These are phyloP conservation scores for Caretta caretta DNA, from an alignment of 2,113 vertebrate species.

Conservation along the genomic window DNA sequence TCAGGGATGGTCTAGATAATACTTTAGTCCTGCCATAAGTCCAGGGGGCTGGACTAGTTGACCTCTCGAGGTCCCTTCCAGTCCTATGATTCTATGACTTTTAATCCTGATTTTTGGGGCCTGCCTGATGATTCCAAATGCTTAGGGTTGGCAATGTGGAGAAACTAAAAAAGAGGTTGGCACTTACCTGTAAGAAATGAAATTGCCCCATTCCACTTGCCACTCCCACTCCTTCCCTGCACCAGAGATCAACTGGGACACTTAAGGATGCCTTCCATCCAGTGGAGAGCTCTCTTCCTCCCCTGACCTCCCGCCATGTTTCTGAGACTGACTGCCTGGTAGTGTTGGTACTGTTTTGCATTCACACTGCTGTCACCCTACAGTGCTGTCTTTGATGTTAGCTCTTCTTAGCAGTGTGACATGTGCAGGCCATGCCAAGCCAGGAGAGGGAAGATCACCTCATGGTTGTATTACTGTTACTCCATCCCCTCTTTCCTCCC, in stretches of 20 bases:
- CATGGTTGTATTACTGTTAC: background rate
- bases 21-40: no score
- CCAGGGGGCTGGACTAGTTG: no score
- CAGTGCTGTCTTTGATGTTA: background rate
- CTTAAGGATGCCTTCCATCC: background rate
- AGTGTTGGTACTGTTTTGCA: background rate
- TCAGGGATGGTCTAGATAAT: no score
- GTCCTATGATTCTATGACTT: background rate
- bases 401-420: background rate
- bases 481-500: background rate
- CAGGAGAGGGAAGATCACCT: background rate
- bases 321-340: rapidly evolving
- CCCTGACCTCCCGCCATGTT: background rate
- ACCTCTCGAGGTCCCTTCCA: no score
- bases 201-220: conserved; percentile 6
- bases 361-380: background rate
- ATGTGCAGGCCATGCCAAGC: rapidly evolving
- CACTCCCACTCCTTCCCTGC: conserved; percentile 34
- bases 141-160: rapidly evolving
- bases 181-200: conserved; percentile 3
- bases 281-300: background rate
- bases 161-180: background rate
- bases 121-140: conserved; percentile 5
- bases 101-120: background rate
- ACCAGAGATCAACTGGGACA: conserved; percentile 49